These are phyloP conservation scores for Tenthredo livida DNA, from an alignment of 2,888 invertebrate genomes.

Conservation along the genomic window DNA sequence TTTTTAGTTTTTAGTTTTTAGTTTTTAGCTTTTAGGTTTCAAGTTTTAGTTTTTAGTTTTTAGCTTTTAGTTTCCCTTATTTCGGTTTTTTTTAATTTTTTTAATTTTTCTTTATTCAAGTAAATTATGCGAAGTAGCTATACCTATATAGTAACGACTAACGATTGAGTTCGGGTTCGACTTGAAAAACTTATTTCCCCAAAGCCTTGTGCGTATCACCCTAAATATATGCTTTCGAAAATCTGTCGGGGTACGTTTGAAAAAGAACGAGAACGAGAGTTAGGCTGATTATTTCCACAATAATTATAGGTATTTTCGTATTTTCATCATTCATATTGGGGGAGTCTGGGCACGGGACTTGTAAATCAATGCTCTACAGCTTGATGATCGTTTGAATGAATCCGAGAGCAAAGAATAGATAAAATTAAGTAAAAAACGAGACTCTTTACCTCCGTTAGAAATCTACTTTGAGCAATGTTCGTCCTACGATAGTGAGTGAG, in stretches of 20 bases:
- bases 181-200: not conserved
- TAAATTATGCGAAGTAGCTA: not conserved
- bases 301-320: not conserved
- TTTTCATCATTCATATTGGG: not conserved
- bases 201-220: not conserved
- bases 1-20: not conserved
- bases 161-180: constrained; percentile 1
- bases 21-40: not conserved
- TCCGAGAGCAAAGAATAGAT: not conserved
- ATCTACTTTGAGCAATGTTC: constrained; percentile 72
- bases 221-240: not conserved
- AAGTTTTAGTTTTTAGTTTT: not conserved
- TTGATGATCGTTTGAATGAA: not conserved
- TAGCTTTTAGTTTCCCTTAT: constrained; percentile 8
- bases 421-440: not conserved
- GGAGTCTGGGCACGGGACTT: not conserved
- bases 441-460: constrained; percentile 57
- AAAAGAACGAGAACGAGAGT: not conserved
- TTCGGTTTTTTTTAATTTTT: not conserved
- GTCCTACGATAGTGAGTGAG: constrained; percentile 60
- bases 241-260: not conserved
- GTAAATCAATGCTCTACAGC: not conserved
- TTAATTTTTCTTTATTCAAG: constrained; percentile 40
- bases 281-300: not conserved
- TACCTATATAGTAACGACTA: not conserved